Evolutionary conservation across 37 sponge, comb jelly and placozoan species (phyloP), one percentile per base, ranked within the genome.

Genomic region (Halichondria panicea): DNA sequence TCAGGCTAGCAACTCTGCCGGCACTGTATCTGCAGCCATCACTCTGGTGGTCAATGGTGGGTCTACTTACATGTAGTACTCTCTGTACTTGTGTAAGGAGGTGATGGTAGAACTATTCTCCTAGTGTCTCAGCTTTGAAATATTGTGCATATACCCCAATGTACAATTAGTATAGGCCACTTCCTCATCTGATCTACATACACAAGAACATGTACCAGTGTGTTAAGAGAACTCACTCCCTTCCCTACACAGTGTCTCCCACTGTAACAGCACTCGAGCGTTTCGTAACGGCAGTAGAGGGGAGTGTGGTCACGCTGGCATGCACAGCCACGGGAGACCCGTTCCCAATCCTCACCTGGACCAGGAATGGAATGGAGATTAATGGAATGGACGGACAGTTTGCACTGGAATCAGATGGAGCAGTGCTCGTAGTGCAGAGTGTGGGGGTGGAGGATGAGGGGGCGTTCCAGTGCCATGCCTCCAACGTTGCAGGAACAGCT

Each of bases 281-380:
- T 25, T 45, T 79, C 3, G 43, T 82, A 5, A 83, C 58, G 6
- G 66, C 79, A 8, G 48, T 61, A 1, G 35, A 55, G 31, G 89
- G 89, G 3, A 52, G n/a, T 15, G 31, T 54, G 19, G 60, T 48
- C 24, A 50, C 55, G 4, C 40, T 89, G 36, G 27, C 48, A 13
- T 89, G 89, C 50, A 35, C 41, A n/a, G 89, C 70, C 21, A 68
- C 75, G 32, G 89, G 89, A 31, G 71, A 75, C 69, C 89, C 89
- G 15, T 19, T 52, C 35, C 89, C 84, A 28, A 8, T 40, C 71
- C 42, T 67, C 40, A 76, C 71, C 39, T 84, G 84, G 84, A 19
- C 31, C 24, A 60, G 71, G 39, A 72, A 81, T 45, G 67, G 70
- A n/a, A n/a, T n/a, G n/a, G n/a, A 24, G 40, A 15, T 11, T 11